Evolutionary conservation across 2,797 vertebrate species (phyloP), one percentile per base, ranked within the genome.

Genomic region (Benthosema pterotum): DNA sequence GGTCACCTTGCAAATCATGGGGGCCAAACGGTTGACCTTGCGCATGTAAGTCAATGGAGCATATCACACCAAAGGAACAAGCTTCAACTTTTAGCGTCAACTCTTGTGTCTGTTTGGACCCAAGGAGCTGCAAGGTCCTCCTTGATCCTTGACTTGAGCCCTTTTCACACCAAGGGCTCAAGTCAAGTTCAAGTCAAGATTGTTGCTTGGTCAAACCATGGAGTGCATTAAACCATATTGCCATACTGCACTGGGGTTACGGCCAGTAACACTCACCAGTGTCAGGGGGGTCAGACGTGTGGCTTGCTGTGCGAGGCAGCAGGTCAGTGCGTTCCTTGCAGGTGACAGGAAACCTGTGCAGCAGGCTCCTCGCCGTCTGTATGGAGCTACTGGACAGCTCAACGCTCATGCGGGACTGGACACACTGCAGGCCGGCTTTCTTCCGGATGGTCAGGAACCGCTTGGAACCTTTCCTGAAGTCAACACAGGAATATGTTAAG

Each of bases 381-480:
- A 91, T 88, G 17, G 94, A 91, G 67, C 84, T 94, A 49, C 91
- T 87, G 82, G 92, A 85, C 54, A 97, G 85, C 51, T 62, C 72
- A 68, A 95, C 95, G 55, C 89, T 88, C 93, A 95, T 95, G 76
- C 84, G 67, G 17, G 93, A 78, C 64, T 38, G 89, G 19, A 83
- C 78, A 56, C 85, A 72, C 50, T 94, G 93, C 14, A 88, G 92
- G 52, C 91, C 90, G 68, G 91, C 87, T 77, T 93, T 98, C 83
- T 97, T 99, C 81, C 87, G 94, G 68, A 99, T 83, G 4, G 95
- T 97, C 52, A 99, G 86, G 68, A 88, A 95, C 69, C 96, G 91
- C 72, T 75, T 89, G 53, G 86, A 55, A 75, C 94, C 95, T 90
- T 96, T 98, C 63, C 97, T 99, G 75, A 22, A 75, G 84, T 12